Conservation (phyloP, 2,888 invertebrate species). For the Synanthedon formicaeformis region DNA sequence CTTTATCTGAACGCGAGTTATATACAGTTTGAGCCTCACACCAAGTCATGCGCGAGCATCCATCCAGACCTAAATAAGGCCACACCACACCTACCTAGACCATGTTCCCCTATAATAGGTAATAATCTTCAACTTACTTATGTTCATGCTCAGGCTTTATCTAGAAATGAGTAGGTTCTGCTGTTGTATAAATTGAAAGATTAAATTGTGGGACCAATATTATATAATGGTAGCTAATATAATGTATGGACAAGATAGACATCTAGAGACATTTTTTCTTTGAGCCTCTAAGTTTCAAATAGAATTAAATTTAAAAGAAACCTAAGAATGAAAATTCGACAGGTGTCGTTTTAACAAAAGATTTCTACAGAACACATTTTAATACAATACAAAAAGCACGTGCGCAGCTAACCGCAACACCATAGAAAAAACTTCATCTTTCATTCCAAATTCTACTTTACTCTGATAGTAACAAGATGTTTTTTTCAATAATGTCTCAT, state of each 20-base stretch:
- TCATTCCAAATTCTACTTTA: neutral
- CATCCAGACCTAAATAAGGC: neutral
- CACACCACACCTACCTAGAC: neutral
- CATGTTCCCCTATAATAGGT: neutral
- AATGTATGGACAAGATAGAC: too few relatives aligned
- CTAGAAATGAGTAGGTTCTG: neutral
- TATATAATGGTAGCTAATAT: too few relatives aligned
- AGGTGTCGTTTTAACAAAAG: constrained; percentile 4
- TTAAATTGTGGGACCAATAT: too few relatives aligned
- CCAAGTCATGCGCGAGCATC: constrained; percentile 1
- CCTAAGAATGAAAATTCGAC: constrained; percentile 8
- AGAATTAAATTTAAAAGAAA: neutral
- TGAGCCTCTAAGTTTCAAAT: neutral
- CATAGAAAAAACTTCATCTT: constrained; percentile 7
- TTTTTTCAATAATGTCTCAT: neutral
- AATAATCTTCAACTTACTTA: neutral
- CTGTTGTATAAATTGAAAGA: too few relatives aligned
- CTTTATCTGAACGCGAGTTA: neutral
- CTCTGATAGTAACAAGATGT: neutral
- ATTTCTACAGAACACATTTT: constrained; percentile 19
- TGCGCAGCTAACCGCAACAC: constrained; percentile 43
- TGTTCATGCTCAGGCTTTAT: neutral
- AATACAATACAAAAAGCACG: constrained; percentile 30
- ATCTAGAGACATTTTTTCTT: too few relatives aligned
- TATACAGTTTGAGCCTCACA: constrained; percentile 1